Percentiles rank a stretch among this genome's conserved stretches.
Conservation (phyloP, 2,888 invertebrate genomes). For the Lomographa bimaculata region DNA sequence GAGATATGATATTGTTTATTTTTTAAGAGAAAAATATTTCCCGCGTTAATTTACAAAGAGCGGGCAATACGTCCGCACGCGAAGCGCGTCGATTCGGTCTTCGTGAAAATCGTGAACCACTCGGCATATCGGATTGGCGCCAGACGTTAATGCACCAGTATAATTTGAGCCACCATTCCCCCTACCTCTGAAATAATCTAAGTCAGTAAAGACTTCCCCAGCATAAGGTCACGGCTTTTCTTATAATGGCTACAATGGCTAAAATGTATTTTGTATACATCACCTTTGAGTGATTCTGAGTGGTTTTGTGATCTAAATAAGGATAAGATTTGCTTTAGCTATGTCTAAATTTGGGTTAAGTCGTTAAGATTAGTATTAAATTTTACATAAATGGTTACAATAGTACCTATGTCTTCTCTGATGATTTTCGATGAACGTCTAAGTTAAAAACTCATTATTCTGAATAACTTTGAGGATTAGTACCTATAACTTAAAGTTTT, state of each 20-base stretch:
- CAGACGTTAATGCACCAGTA: conserved; percentile 38
- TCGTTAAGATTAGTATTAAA: too few species aligned
- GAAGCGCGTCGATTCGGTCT: conserved; percentile 50
- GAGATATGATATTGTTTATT: too few species aligned
- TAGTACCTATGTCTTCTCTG: too few species aligned
- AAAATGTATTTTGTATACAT: conserved; percentile 17
- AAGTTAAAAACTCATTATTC: too few species aligned
- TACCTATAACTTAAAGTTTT: too few species aligned
- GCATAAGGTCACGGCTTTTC: conserved; percentile 38
- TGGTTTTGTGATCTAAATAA: conserved; percentile 22
- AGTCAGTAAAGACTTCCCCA: conserved; percentile 10
- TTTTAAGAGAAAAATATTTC: conserved; percentile 13
- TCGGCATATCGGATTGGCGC: conserved; percentile 51
- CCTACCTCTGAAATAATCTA: conserved; percentile 1
- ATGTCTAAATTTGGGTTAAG: conserved; percentile 1
- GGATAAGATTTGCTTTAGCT: conserved; percentile 11
- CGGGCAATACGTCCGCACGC: conserved; percentile 54
- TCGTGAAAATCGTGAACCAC: conserved; percentile 31
- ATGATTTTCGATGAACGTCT: too few species aligned
- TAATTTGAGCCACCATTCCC: conserved; percentile 41
- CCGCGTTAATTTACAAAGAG: conserved; percentile 17
- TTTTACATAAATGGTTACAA: too few species aligned
- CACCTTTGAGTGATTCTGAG: conserved; percentile 26
- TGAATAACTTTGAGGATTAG: too few species aligned
- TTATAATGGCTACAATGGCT: conserved; percentile 28